Conservation (phyloP, 2,113 vertebrate species). For the Panurus biarmicus region DNA sequence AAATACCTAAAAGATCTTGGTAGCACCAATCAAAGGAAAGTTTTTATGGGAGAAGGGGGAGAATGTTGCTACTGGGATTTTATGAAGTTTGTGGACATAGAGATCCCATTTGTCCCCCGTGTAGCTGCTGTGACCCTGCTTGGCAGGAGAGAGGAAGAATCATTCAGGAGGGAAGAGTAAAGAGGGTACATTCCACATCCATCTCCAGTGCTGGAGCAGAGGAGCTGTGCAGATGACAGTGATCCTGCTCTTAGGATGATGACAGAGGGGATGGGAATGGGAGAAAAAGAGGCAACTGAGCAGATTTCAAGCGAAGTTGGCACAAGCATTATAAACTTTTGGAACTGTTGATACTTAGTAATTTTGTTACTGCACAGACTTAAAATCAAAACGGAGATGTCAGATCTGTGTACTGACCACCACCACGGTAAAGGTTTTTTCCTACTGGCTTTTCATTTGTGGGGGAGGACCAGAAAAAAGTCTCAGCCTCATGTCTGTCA, state of each 20-base stretch:
- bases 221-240: background rate
- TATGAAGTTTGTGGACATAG: background rate
- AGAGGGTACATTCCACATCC: background rate
- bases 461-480: background rate
- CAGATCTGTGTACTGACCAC: background rate
- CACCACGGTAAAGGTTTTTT: background rate
- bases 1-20: background rate
- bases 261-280: background rate
- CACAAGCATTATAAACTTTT: background rate
- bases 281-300: background rate
- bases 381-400: background rate
- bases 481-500: background rate
- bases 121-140: background rate
- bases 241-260: background rate
- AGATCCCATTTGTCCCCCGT: fast-evolving
- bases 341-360: background rate
- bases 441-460: background rate
- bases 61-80: background rate
- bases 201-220: background rate
- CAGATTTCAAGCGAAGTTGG: background rate
- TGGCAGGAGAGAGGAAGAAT: background rate
- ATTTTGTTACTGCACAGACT: background rate
- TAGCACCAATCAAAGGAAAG: background rate
- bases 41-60: fast-evolving
- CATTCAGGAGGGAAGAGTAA: background rate